A percentile compares a stretch with the other conserved stretches of the same genome.
phyloP scores from a whole-genome alignment of 2,113 vertebrate species.

The Rissa tridactyla region DNA sequence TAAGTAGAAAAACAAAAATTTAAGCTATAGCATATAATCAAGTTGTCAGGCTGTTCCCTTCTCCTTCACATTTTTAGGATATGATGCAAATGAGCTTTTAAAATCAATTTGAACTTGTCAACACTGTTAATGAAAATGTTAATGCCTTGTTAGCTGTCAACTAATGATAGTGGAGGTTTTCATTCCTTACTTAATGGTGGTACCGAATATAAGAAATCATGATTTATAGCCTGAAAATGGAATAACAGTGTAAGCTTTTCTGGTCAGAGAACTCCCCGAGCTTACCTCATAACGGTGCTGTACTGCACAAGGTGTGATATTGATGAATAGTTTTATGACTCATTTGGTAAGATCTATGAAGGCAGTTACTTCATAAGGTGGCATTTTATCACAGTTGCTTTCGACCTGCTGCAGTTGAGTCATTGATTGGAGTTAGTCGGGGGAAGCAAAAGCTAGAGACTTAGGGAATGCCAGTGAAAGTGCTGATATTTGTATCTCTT shows the following conservation, averaged over 20 bases:
- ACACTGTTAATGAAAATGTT: background rate
- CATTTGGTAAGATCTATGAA: slow-evolving; percentile 64
- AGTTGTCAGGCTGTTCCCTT: background rate
- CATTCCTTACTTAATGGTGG: background rate
- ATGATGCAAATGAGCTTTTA: slow-evolving; percentile 18
- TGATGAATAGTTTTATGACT: slow-evolving; percentile 69
- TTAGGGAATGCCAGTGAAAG: background rate
- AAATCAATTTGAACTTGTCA: background rate
- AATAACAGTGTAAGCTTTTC: slow-evolving; percentile 23
- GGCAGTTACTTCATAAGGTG: slow-evolving; percentile 71
- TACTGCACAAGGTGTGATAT: slow-evolving; percentile 15
- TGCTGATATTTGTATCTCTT: background rate
- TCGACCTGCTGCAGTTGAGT: slow-evolving; percentile 50
- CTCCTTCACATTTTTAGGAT: background rate
- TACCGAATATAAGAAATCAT: background rate
- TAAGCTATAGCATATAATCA: background rate
- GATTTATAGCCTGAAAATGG: slow-evolving; percentile 45
- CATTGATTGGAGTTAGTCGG: slow-evolving; percentile 62
- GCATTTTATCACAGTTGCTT: slow-evolving; percentile 61
- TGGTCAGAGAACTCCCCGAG: slow-evolving; percentile 15
- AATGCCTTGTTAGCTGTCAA: slow-evolving; percentile 51
- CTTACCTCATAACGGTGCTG: background rate
- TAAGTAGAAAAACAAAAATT: background rate
- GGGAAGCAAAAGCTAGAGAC: background rate
- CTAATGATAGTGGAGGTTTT: background rate